A percentile compares a stretch with the other conserved stretches of the same genome.
phyloP scores from a whole-genome alignment of 2,113 vertebrate species.

The Stegostoma tigrinum region DNA sequence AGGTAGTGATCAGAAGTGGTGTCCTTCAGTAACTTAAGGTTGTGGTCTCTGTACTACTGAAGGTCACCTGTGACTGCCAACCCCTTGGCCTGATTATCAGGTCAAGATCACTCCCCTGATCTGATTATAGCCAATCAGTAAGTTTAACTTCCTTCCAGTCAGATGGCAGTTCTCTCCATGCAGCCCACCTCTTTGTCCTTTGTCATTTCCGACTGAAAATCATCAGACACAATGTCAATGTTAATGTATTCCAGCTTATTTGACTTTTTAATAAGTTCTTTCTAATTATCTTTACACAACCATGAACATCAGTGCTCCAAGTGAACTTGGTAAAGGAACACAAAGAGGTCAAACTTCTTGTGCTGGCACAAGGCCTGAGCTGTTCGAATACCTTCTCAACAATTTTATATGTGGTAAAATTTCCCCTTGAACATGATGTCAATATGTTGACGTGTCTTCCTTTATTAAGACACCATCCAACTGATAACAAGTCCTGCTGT shows the following conservation, averaged over 20 bases:
- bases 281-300: constrained; percentile 89
- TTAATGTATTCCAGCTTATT: constrained; percentile 89
- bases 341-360: constrained; percentile 70
- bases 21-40: not conserved
- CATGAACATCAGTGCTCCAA: constrained; percentile 68
- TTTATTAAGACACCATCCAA: constrained; percentile 99
- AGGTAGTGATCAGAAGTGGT: not conserved
- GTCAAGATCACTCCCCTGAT: not conserved
- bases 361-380: constrained; percentile 70
- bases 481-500: constrained; percentile 98
- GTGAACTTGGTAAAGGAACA: constrained; percentile 64
- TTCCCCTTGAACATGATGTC: constrained; percentile 96
- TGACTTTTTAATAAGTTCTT: constrained; percentile 94
- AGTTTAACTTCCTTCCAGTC: constrained; percentile 23
- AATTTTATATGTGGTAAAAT: constrained; percentile 58
- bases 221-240: constrained; percentile 67
- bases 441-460: constrained; percentile 97
- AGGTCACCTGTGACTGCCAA: constrained; percentile 28
- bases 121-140: not conserved
- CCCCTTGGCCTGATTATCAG: not conserved
- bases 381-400: constrained; percentile 47
- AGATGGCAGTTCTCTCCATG: constrained; percentile 31
- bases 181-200: constrained; percentile 58
- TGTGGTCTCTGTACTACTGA: constrained; percentile 1
- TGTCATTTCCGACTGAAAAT: constrained; percentile 67